phyloP scores from a whole-genome alignment of 2,888 invertebrate genomes.

The Nudaria mundana region DNA sequence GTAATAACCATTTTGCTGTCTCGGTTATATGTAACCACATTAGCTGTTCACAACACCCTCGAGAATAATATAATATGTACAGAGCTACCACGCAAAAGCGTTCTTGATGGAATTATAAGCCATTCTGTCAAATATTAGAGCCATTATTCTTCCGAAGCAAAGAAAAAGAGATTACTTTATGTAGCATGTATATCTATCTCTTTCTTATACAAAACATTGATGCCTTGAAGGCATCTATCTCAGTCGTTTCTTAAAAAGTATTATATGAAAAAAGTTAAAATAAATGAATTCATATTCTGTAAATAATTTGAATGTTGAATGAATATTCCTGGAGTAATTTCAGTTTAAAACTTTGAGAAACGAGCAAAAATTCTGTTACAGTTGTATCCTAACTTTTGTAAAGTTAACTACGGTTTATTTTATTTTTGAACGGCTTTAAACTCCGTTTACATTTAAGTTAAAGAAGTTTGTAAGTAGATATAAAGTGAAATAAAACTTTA shows the following conservation, averaged over 20 bases:
- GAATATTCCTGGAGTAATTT: constrained; percentile 8
- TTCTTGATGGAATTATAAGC: constrained; percentile 21
- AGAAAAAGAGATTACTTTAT: background rate
- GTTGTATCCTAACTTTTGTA: no score
- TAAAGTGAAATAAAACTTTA: no score
- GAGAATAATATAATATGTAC: background rate
- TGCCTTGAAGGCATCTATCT: background rate
- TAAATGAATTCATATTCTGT: constrained; percentile 7
- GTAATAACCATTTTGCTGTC: background rate
- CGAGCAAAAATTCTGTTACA: constrained; percentile 8
- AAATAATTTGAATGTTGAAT: constrained; percentile 7
- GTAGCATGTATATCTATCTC: background rate
- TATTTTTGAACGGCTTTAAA: no score
- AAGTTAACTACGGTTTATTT: no score
- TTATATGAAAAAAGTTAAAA: constrained; percentile 11
- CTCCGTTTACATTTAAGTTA: no score
- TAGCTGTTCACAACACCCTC: constrained; percentile 1
- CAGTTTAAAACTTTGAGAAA: constrained; percentile 14
- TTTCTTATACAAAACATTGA: background rate
- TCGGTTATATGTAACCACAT: background rate
- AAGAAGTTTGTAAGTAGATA: no score
- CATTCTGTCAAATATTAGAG: constrained; percentile 6
- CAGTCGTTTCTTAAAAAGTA: background rate
- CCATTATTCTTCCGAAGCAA: constrained; percentile 3
- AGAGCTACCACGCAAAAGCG: constrained; percentile 7